Evolutionary conservation across 1,140 invertebrate genomes (phyloP).

Genomic region (Propsilocerus akamusi): DNA sequence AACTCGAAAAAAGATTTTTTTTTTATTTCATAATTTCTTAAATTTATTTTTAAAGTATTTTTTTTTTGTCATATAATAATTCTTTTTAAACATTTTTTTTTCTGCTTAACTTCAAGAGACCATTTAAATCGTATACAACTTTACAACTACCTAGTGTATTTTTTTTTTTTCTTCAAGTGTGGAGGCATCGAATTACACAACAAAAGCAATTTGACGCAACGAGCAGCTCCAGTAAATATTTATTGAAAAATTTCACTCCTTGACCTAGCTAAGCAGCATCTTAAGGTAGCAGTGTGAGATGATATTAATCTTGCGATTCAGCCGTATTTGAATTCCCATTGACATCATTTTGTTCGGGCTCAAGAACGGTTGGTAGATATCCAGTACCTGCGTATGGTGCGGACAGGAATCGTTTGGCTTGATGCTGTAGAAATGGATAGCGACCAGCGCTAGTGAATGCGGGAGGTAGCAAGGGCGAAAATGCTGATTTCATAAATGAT

Average conservation of each 20-base stretch:
- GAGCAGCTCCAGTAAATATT: too few relatives aligned
- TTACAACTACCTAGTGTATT: neutral
- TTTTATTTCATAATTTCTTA: neutral
- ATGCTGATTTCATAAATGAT: conserved; percentile 44
- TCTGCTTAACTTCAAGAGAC: neutral
- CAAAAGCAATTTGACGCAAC: too few relatives aligned
- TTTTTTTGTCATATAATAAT: too few relatives aligned
- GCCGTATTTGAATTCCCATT: neutral
- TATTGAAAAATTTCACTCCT: conserved; percentile 1
- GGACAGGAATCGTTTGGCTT: conserved; percentile 46
- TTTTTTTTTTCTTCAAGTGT: neutral
- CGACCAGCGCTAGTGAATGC: conserved; percentile 23
- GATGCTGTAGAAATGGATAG: conserved; percentile 15
- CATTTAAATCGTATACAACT: neutral
- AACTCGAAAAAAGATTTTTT: neutral
- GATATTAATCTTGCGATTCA: neutral
- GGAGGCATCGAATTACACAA: neutral
- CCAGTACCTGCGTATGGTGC: conserved; percentile 63
- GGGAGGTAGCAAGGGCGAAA: conserved; percentile 42
- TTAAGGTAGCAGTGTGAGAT: neutral
- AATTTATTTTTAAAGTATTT: neutral
- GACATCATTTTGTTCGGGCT: conserved; percentile 30
- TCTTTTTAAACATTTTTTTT: neutral
- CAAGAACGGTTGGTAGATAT: conserved; percentile 57
- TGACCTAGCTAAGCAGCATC: neutral